These are phyloP conservation scores for Lordiphosa fenestrarum DNA, from an alignment of 2,888 invertebrate genomes.

Conservation along the genomic window DNA sequence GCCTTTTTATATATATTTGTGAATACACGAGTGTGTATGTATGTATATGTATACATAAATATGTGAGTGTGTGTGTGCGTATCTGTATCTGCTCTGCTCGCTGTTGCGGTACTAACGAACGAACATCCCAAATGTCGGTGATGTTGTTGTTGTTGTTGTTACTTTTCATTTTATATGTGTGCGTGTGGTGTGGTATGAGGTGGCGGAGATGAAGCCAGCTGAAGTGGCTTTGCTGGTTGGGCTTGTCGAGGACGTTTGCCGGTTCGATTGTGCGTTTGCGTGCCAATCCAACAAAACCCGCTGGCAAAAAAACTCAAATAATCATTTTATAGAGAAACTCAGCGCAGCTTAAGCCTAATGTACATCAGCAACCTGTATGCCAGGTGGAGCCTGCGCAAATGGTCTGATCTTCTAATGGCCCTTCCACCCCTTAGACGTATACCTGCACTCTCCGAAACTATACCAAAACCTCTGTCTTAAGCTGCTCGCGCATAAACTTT, in stretches of 20 bases:
- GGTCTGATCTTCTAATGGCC: constrained; percentile 22
- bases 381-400: constrained; percentile 42
- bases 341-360: constrained; percentile 64
- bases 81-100: constrained; percentile 65
- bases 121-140: constrained; percentile 72
- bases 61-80: constrained; percentile 33
- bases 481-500: constrained; percentile 66
- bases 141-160: constrained; percentile 40
- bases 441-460: neutral
- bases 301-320: constrained; percentile 57
- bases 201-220: constrained; percentile 19
- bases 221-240: constrained; percentile 47
- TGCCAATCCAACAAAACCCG: constrained; percentile 46
- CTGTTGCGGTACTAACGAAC: constrained; percentile 64
- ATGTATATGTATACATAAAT: constrained; percentile 22
- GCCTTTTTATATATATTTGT: constrained; percentile 36
- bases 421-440: neutral
- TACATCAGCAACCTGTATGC: constrained; percentile 37
- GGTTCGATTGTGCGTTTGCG: constrained; percentile 59
- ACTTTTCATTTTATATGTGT: constrained; percentile 40
- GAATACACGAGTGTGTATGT: neutral
- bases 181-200: constrained; percentile 31
- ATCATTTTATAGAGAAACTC: constrained; percentile 67
- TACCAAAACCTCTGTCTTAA: constrained; percentile 8
- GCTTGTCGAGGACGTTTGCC: constrained; percentile 71